These are phyloP conservation scores for Brienomyrus brachyistius DNA, from an alignment of 2,113 vertebrate species.

Conservation along the genomic window DNA sequence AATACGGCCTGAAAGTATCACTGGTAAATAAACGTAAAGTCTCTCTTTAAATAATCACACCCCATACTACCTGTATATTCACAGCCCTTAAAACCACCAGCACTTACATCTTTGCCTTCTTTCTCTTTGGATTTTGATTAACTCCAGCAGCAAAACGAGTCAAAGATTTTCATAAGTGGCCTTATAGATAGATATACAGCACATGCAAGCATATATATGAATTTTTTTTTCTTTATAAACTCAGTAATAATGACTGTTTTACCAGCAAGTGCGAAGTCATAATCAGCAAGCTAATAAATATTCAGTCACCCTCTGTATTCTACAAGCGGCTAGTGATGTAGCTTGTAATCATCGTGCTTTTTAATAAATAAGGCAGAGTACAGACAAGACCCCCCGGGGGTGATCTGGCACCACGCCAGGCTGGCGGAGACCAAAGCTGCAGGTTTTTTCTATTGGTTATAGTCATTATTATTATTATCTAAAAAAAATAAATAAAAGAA, in stretches of 20 bases:
- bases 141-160: not conserved
- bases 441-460: not conserved
- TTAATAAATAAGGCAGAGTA: not conserved
- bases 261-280: not conserved
- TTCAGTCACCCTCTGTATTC: not conserved
- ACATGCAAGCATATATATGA: not conserved
- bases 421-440: not conserved
- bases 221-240: not conserved
- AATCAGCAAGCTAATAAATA: not conserved
- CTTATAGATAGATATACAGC: not conserved
- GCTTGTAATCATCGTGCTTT: not conserved
- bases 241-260: not conserved
- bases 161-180: not conserved
- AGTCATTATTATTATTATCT: not conserved
- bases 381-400: not conserved
- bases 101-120: not conserved
- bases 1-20: not conserved
- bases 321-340: not conserved
- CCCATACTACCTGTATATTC: not conserved
- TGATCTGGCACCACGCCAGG: not conserved
- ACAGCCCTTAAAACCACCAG: not conserved
- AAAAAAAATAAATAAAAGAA: not conserved
- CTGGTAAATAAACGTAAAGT: not conserved
- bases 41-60: not conserved
- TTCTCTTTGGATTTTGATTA: not conserved